Evolutionary conservation across 2,888 invertebrate genomes (phyloP).

Genomic region (Ecliptopera silaceata): DNA sequence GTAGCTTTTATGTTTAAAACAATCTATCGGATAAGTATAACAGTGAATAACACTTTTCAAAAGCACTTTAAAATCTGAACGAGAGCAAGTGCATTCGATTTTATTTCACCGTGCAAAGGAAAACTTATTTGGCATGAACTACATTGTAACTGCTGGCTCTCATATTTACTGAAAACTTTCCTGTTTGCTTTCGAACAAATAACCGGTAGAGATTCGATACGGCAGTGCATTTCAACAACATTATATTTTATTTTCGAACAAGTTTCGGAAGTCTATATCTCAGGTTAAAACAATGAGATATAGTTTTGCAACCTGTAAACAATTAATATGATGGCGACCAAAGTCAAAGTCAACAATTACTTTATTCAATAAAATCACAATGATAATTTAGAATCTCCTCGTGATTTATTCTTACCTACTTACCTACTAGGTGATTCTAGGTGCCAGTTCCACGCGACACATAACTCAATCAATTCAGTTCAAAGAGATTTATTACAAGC

Average conservation of each 20-base stretch:
- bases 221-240: conserved; percentile 12
- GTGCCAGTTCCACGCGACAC: no score
- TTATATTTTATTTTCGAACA: conserved; percentile 9
- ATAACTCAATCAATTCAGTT: no score
- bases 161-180: conserved; percentile 23
- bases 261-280: not conserved
- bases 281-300: not conserved
- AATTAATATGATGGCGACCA: no score
- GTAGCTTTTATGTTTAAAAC: no score
- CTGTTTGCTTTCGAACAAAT: conserved; percentile 9
- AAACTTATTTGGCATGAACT: conserved; percentile 23
- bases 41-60: not conserved
- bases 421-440: no score
- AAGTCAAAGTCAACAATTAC: no score
- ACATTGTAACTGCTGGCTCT: conserved; percentile 18
- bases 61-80: conserved; percentile 9
- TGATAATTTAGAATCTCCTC: no score
- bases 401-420: no score
- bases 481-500: no score
- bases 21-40: not conserved
- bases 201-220: conserved; percentile 6
- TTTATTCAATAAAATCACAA: no score
- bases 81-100: conserved; percentile 10
- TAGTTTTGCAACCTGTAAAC: no score
- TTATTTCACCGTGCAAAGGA: not conserved